phyloP scores from a whole-genome alignment of 2,888 invertebrate species.

The Mantis religiosa region DNA sequence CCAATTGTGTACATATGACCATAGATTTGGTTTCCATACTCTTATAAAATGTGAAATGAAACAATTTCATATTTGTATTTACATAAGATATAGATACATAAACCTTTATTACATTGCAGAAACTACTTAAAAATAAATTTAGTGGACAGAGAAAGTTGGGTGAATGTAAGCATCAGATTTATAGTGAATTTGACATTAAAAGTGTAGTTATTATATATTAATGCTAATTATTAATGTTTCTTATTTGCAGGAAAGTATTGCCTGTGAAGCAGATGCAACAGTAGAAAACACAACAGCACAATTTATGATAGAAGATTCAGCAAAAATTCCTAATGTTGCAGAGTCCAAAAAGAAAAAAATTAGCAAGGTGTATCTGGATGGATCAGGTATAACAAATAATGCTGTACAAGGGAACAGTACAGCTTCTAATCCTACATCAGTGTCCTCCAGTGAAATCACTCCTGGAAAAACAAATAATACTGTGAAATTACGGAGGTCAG shows the following conservation, averaged over 20 bases:
- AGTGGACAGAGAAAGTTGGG: too few species aligned
- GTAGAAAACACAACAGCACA: background rate
- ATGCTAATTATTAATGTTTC: background rate
- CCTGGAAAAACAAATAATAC: background rate
- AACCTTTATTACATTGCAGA: too few species aligned
- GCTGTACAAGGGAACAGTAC: background rate
- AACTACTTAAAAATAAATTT: too few species aligned
- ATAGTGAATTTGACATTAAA: too few species aligned
- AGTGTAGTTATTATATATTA: too few species aligned
- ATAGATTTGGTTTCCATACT: too few species aligned
- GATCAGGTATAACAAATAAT: background rate
- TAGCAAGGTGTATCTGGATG: background rate
- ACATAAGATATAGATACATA: too few species aligned
- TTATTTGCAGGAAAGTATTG: background rate
- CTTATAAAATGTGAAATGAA: too few species aligned
- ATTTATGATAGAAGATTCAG: background rate
- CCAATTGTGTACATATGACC: too few species aligned
- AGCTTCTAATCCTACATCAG: background rate
- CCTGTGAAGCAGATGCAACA: background rate
- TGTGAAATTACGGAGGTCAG: background rate
- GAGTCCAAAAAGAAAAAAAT: background rate
- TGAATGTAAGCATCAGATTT: too few species aligned
- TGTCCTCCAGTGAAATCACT: background rate
- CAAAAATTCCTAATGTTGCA: too few species aligned
- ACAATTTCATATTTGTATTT: too few species aligned